A percentile compares a stretch with the other conserved stretches of the same genome.
Conservation (phyloP, 2,888 invertebrate species). For the Cryptocephalus primarius region DNA sequence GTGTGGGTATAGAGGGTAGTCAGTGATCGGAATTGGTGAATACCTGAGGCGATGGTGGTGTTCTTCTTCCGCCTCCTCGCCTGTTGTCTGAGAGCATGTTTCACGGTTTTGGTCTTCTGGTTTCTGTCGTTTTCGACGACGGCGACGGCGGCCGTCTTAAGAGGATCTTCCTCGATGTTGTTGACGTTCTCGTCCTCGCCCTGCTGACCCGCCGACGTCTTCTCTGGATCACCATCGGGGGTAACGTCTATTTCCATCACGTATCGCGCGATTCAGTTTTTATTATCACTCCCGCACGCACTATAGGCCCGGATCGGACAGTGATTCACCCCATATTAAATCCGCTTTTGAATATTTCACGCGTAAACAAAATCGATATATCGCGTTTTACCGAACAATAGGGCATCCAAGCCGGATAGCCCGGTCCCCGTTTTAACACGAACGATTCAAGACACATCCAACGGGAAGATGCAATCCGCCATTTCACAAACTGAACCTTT, state of each 20-base stretch:
- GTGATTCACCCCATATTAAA: slow-evolving; percentile 28
- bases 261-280: slow-evolving; percentile 16
- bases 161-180: slow-evolving; percentile 8
- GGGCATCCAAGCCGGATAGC: slow-evolving; percentile 15
- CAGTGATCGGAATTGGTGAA: too few relatives aligned
- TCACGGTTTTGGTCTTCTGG: slow-evolving; percentile 45
- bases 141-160: slow-evolving; percentile 1
- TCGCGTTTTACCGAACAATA: slow-evolving; percentile 13
- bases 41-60: slow-evolving; percentile 47
- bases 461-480: slow-evolving; percentile 36
- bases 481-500: slow-evolving; percentile 35
- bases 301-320: slow-evolving; percentile 15
- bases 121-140: slow-evolving; percentile 14
- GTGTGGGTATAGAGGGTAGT: too few relatives aligned
- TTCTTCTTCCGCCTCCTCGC: slow-evolving; percentile 73
- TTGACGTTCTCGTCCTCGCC: slow-evolving; percentile 18
- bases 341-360: slow-evolving; percentile 13
- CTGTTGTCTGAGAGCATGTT: slow-evolving; percentile 65
- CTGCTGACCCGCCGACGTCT: slow-evolving; percentile 24
- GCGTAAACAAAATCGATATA: slow-evolving; percentile 16
- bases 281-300: slow-evolving; percentile 16
- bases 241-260: slow-evolving; percentile 39
- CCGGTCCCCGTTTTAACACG: slow-evolving; percentile 10
- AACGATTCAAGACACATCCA: slow-evolving; percentile 23
- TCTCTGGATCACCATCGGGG: slow-evolving; percentile 28